Conservation (phyloP, 1,140 invertebrate species). For the Cyrtorhinus lividipennis region DNA sequence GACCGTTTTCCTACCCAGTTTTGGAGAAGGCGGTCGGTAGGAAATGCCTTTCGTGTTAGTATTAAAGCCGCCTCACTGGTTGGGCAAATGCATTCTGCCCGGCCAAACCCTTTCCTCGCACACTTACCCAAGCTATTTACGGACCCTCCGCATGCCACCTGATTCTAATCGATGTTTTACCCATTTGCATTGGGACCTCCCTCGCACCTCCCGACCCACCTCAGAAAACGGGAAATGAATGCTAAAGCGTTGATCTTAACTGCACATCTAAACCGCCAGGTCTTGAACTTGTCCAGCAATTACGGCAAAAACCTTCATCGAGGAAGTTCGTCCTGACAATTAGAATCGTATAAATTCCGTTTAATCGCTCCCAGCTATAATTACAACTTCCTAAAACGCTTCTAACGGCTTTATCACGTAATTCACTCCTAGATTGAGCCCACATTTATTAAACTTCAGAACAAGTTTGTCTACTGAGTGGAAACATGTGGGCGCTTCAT, state of each 20-base stretch:
- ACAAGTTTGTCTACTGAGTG: too few species aligned
- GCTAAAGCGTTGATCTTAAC: background rate
- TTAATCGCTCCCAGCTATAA: background rate
- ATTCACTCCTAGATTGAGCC: constrained; percentile 51
- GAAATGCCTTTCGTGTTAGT: background rate
- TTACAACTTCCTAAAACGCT: background rate
- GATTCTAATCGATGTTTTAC: constrained; percentile 4
- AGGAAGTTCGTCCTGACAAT: background rate
- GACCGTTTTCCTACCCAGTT: too few species aligned
- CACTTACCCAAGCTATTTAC: background rate
- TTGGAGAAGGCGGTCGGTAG: background rate
- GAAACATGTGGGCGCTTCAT: too few species aligned
- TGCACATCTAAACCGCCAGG: background rate
- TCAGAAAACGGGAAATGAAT: background rate
- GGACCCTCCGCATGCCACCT: background rate
- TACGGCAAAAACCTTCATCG: constrained; percentile 4
- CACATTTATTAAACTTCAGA: too few species aligned
- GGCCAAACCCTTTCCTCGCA: background rate
- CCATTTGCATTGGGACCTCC: background rate
- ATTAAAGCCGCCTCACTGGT: background rate
- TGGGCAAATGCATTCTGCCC: background rate
- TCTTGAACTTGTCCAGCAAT: background rate
- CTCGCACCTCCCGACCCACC: background rate
- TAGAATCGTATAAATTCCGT: background rate
- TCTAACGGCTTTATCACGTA: constrained; percentile 35